phyloP scores from a whole-genome alignment of 1,140 invertebrate genomes.

The Lucilia sericata region DNA sequence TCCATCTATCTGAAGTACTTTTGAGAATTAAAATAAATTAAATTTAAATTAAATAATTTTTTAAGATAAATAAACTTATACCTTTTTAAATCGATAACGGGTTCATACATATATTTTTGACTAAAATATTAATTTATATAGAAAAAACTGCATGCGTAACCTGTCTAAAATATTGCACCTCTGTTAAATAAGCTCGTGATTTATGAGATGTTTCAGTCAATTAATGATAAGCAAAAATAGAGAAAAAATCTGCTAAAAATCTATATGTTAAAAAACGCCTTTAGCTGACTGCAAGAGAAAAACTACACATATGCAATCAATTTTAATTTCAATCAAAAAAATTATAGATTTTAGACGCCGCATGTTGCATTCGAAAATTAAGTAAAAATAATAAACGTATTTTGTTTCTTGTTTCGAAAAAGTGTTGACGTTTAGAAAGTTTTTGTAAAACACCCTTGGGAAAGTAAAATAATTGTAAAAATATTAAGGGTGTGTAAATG shows the following conservation, averaged over 20 bases:
- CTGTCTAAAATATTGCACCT: conserved; percentile 36
- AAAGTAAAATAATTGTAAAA: background rate
- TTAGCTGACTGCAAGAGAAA: background rate
- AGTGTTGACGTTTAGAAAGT: background rate
- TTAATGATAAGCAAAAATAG: conserved; percentile 36
- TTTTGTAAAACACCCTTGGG: background rate
- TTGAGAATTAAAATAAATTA: too few relatives aligned
- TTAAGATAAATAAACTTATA: too few relatives aligned
- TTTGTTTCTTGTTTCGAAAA: background rate
- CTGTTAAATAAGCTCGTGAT: conserved; percentile 37
- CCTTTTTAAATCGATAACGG: background rate
- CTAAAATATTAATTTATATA: background rate
- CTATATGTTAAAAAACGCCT: background rate
- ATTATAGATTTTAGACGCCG: background rate
- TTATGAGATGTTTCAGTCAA: conserved; percentile 37
- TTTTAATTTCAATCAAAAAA: conserved; percentile 24
- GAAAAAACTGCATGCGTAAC: conserved; percentile 37
- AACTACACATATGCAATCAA: background rate
- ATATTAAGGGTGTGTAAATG: too few relatives aligned
- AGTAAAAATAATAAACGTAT: background rate
- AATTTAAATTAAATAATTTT: too few relatives aligned
- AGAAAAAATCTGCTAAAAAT: background rate
- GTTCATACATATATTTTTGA: background rate
- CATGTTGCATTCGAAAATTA: background rate
- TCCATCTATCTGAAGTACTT: too few relatives aligned